Evolutionary conservation across 2,797 vertebrate species (phyloP).

Genomic region (Danio tinwini): DNA sequence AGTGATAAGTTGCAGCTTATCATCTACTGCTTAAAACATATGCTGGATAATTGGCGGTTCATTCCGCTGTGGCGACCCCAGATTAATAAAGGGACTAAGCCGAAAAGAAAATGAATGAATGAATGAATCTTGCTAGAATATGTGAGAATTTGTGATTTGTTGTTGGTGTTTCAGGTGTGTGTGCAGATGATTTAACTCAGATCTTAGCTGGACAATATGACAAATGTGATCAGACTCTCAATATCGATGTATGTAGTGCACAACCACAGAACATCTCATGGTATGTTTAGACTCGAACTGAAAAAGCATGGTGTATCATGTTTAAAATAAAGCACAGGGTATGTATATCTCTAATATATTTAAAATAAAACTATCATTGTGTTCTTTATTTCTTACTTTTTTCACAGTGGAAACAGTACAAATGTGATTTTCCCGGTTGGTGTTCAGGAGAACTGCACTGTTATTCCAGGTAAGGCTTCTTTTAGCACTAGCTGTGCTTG

Average conservation of each 20-base stretch:
- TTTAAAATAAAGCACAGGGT: too few relatives aligned
- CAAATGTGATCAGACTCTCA: constrained; percentile 47
- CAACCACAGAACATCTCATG: constrained; percentile 51
- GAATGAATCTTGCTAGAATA: neutral
- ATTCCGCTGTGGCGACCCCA: too few relatives aligned
- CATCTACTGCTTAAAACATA: too few relatives aligned
- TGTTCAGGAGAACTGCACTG: constrained; percentile 51
- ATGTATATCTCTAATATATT: too few relatives aligned
- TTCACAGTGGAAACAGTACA: constrained; percentile 56
- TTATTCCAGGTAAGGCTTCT: constrained; percentile 36
- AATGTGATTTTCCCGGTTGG: constrained; percentile 44
- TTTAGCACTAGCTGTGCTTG: neutral
- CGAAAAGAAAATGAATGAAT: too few relatives aligned
- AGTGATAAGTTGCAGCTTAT: too few relatives aligned
- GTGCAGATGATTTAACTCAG: constrained; percentile 35
- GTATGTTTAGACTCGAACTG: constrained; percentile 59
- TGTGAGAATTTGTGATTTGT: neutral
- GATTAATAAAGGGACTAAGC: too few relatives aligned
- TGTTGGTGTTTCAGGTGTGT: constrained; percentile 42
- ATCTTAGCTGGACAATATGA: neutral
- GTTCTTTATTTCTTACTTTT: constrained; percentile 26
- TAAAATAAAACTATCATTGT: neutral
- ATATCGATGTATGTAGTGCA: constrained; percentile 54
- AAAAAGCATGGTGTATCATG: neutral
- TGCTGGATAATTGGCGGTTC: too few relatives aligned